Evolutionary conservation across 1,140 invertebrate species (phyloP).

Genomic region (Bombus terrestris): DNA sequence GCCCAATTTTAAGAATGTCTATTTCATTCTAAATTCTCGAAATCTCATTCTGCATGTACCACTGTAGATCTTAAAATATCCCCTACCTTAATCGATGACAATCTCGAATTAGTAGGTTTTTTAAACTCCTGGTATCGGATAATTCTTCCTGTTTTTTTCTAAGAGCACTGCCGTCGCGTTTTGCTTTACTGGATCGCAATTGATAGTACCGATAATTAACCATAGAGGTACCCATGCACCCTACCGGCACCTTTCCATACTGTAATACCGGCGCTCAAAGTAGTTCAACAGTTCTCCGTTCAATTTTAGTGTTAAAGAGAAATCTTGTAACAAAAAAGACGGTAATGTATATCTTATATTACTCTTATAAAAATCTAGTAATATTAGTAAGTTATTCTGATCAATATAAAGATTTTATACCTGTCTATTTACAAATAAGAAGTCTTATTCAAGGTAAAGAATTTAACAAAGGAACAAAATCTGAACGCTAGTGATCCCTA

Average conservation of each 20-base stretch:
- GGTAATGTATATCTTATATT: background rate
- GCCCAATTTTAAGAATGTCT: constrained; percentile 35
- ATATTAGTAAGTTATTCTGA: background rate
- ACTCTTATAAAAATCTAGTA: background rate
- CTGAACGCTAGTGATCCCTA: background rate
- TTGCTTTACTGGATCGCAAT: constrained; percentile 50
- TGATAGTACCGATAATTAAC: constrained; percentile 41
- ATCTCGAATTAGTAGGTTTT: constrained; percentile 23
- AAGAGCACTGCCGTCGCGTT: constrained; percentile 30
- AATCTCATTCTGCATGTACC: background rate
- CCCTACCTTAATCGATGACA: background rate
- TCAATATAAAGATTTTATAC: no score
- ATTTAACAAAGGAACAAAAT: background rate
- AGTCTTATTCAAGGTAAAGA: background rate
- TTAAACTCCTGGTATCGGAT: background rate
- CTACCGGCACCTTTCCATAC: constrained; percentile 12
- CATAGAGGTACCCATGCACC: background rate
- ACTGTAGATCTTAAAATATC: background rate
- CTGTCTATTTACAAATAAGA: background rate
- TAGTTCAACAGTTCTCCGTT: background rate
- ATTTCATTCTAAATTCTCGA: background rate
- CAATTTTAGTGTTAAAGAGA: background rate
- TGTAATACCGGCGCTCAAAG: background rate
- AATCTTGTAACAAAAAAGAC: background rate
- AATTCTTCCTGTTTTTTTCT: constrained; percentile 5